Conservation (phyloP, 2,888 invertebrate species). For the Nemoura dubitans region DNA sequence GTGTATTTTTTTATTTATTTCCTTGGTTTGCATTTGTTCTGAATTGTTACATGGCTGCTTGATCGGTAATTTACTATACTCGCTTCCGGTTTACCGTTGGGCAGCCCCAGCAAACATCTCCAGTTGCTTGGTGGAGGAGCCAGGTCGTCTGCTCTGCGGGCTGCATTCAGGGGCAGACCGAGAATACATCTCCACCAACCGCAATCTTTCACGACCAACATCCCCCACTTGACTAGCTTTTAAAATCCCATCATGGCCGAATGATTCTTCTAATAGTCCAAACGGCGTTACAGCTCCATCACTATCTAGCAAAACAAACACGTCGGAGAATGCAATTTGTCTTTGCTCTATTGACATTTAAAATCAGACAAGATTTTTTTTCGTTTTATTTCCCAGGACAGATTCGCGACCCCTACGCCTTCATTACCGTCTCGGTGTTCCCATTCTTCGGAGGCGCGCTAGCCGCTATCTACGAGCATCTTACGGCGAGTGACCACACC, state of each 20-base stretch:
- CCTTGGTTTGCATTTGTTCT: too few species aligned
- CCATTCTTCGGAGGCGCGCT: neutral
- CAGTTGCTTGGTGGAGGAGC: neutral
- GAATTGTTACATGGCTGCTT: too few species aligned
- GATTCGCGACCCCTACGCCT: neutral
- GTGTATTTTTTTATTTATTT: too few species aligned
- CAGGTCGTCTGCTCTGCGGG: neutral
- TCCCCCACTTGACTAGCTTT: neutral
- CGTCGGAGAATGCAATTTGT: neutral
- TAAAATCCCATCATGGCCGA: neutral
- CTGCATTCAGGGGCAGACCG: neutral
- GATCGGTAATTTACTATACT: too few species aligned
- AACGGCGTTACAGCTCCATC: neutral
- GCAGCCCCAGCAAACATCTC: too few species aligned
- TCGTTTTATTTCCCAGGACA: neutral
- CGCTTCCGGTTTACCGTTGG: too few species aligned
- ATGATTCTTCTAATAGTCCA: neutral
- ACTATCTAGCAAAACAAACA: neutral
- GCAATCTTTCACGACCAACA: neutral
- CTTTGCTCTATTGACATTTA: neutral
- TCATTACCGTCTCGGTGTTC: neutral
- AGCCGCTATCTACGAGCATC: constrained; percentile 14
- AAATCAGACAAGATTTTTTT: neutral
- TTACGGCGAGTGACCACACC: constrained; percentile 32
- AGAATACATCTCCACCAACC: neutral